Percentiles rank a stretch among this genome's conserved stretches.
These are phyloP conservation scores for Lota lota DNA, from an alignment of 2,113 vertebrate genomes.

Conservation along the genomic window DNA sequence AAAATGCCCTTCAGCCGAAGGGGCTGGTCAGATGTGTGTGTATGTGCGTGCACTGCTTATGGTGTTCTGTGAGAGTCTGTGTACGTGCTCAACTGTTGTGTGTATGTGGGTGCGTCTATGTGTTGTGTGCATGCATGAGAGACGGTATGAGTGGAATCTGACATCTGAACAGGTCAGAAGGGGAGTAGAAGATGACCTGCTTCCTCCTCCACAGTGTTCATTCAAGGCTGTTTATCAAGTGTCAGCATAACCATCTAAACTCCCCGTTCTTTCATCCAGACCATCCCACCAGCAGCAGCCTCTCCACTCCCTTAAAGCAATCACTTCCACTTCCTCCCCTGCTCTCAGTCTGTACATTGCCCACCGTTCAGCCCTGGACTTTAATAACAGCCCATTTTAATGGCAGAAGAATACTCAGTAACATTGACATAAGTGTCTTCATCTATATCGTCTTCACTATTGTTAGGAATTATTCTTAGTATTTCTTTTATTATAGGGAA, in stretches of 20 bases:
- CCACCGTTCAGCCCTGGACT: too few relatives aligned
- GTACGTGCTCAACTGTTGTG: background rate
- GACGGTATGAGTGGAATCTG: background rate
- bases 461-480: too few relatives aligned
- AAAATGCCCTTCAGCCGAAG: background rate
- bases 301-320: too few relatives aligned
- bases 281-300: background rate
- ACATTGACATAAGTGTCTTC: too few relatives aligned
- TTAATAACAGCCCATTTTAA: too few relatives aligned
- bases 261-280: background rate
- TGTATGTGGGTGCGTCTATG: background rate
- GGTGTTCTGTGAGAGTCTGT: conserved; percentile 18
- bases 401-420: too few relatives aligned
- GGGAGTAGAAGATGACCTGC: background rate
- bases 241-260: background rate
- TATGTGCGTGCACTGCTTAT: background rate
- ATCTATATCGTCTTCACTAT: too few relatives aligned
- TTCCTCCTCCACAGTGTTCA: conserved; percentile 1
- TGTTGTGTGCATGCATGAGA: background rate
- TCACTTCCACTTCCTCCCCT: background rate
- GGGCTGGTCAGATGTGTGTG: conserved; percentile 11
- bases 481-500: too few relatives aligned
- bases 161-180: background rate
- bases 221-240: conserved; percentile 20
- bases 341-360: too few relatives aligned